These are phyloP conservation scores for Steinernema carpocapsae DNA, from an alignment of 2,888 invertebrate genomes.

Conservation along the genomic window DNA sequence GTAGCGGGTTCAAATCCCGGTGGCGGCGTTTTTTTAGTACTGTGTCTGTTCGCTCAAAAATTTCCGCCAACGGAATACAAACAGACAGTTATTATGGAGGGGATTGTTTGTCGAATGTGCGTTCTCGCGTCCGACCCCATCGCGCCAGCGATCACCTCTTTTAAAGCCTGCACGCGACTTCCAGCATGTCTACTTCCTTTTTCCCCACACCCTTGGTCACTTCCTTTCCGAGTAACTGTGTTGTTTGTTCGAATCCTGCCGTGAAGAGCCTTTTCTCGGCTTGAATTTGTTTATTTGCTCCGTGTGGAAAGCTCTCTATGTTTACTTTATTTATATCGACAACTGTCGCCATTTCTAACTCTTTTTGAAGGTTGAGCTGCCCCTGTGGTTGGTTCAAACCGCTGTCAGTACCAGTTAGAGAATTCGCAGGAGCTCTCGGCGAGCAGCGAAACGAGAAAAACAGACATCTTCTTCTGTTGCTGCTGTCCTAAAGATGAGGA, in stretches of 20 bases:
- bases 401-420: not conserved
- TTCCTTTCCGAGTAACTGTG: constrained; percentile 1
- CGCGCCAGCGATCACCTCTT: constrained; percentile 1
- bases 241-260: not conserved
- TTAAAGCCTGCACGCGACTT: not conserved
- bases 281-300: constrained; percentile 12
- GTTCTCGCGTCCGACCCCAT: not conserved
- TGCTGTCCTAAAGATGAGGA: constrained; percentile 17
- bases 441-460: not conserved
- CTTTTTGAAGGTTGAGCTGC: not conserved
- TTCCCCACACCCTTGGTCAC: not conserved
- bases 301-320: not conserved
- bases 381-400: not conserved
- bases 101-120: constrained; percentile 25
- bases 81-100: too few species aligned
- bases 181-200: too few species aligned
- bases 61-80: too few species aligned
- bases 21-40: too few species aligned
- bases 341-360: not conserved
- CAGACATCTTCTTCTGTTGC: not conserved
- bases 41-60: too few species aligned
- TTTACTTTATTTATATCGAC: constrained; percentile 2
- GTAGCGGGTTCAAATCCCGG: too few species aligned
- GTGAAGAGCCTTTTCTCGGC: not conserved
- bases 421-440: not conserved